phyloP scores from a whole-genome alignment of 2,797 vertebrate genomes.

The Okamejei kenojei region DNA sequence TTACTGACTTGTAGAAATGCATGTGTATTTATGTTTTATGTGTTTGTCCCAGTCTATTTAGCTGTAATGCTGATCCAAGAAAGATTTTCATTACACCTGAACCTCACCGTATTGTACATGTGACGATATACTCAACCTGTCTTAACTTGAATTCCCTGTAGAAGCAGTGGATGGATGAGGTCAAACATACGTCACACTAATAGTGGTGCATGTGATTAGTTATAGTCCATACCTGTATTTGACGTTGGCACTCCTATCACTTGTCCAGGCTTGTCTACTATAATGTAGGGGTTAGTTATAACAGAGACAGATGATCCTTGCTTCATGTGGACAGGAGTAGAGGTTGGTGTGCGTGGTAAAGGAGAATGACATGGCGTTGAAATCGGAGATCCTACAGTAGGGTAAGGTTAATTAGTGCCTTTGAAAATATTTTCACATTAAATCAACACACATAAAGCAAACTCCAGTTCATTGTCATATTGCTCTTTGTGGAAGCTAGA shows the following conservation, averaged over 20 bases:
- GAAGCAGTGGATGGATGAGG: too few species aligned
- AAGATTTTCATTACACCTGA: too few species aligned
- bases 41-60: too few species aligned
- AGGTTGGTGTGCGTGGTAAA: conserved; percentile 75
- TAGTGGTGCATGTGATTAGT: neutral
- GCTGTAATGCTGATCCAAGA: too few species aligned
- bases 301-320: conserved; percentile 66
- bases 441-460: neutral
- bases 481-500: neutral
- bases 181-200: too few species aligned
- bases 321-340: conserved; percentile 84
- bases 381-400: conserved; percentile 81
- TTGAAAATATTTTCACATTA: neutral
- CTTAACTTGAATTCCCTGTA: too few species aligned
- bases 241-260: conserved; percentile 66
- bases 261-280: conserved; percentile 84
- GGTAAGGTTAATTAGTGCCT: neutral
- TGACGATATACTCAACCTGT: too few species aligned
- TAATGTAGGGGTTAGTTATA: conserved; percentile 77
- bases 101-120: too few species aligned
- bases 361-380: conserved; percentile 93
- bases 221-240: conserved; percentile 52
- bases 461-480: neutral
- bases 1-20: too few species aligned
- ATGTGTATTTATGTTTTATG: too few species aligned